Conservation (phyloP, 1,140 invertebrate species). For the Drosophila oshimai region DNA sequence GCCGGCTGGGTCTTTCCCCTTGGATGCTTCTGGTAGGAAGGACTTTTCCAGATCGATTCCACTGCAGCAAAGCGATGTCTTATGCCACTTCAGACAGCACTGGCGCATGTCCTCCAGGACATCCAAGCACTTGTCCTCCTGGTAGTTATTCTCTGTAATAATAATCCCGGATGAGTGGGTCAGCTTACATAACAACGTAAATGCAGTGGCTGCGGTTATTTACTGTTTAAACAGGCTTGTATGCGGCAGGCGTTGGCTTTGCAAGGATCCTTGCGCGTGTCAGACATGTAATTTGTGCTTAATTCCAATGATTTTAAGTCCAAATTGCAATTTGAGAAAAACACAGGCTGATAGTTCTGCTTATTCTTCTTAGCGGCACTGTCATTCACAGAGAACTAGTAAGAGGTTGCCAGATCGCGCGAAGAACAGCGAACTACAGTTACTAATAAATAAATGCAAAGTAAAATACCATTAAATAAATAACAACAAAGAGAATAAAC, state of each 20-base stretch:
- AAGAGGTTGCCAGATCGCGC: conserved; percentile 4
- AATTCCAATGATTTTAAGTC: not conserved
- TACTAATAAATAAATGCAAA: not conserved
- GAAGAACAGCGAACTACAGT: too few relatives aligned
- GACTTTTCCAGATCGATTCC: conserved; percentile 85
- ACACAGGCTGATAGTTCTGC: not conserved
- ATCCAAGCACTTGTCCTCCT: conserved; percentile 85
- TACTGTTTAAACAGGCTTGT: conserved; percentile 90
- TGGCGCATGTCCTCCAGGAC: conserved; percentile 86
- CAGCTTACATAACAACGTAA: conserved; percentile 1
- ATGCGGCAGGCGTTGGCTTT: conserved; percentile 89
- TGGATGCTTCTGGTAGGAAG: conserved; percentile 68
- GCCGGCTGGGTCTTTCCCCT: not conserved
- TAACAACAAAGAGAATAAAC: not conserved
- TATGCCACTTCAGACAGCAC: conserved; percentile 86
- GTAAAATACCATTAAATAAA: not conserved
- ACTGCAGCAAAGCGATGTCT: conserved; percentile 85
- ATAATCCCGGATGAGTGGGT: conserved; percentile 30
- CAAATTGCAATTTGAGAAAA: conserved; percentile 2
- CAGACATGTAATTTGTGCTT: conserved; percentile 48
- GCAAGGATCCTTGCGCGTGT: conserved; percentile 86
- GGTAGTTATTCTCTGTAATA: conserved; percentile 86
- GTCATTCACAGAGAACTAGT: not conserved
- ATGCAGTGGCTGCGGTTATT: conserved; percentile 39
- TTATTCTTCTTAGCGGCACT: not conserved